A percentile compares a stretch with the other conserved stretches of the same genome.
These are phyloP conservation scores for Ichneumon xanthorius DNA, from an alignment of 2,888 invertebrate species.

Conservation along the genomic window DNA sequence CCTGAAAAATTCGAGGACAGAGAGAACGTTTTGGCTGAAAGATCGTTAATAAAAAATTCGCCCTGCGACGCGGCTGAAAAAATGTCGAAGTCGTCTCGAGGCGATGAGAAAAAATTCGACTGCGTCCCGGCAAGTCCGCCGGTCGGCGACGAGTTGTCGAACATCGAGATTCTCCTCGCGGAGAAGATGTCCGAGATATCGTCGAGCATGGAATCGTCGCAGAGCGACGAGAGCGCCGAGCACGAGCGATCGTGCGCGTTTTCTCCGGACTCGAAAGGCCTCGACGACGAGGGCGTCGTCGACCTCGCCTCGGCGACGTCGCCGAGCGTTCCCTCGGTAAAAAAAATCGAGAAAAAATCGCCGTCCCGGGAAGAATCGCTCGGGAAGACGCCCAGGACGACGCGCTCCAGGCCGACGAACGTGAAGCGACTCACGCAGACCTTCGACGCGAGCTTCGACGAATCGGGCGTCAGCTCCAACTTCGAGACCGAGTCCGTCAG, in stretches of 20 bases:
- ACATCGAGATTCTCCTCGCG: constrained; percentile 59
- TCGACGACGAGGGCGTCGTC: constrained; percentile 23
- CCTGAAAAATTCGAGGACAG: too few species aligned
- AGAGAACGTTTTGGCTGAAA: too few species aligned
- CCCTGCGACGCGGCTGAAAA: neutral
- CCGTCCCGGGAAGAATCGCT: neutral
- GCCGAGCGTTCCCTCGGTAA: neutral
- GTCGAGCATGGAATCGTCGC: constrained; percentile 58
- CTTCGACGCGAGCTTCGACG: constrained; percentile 65
- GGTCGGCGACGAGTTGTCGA: constrained; percentile 35
- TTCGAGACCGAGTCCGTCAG: constrained; percentile 59
- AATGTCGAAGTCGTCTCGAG: neutral
- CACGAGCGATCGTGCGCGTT: constrained; percentile 63
- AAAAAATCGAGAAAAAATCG: neutral
- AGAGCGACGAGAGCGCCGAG: constrained; percentile 65
- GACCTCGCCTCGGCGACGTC: neutral
- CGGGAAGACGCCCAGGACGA: constrained; percentile 21
- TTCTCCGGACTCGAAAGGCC: constrained; percentile 52
- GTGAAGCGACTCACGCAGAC: constrained; percentile 60
- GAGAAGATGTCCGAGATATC: constrained; percentile 67
- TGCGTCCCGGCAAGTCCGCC: neutral
- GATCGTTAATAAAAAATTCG: too few species aligned
- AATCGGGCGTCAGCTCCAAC: constrained; percentile 52
- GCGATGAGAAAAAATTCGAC: neutral
- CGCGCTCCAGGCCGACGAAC: constrained; percentile 30